phyloP scores from a whole-genome alignment of 1,140 invertebrate genomes.

The Belonocnema kinseyi region DNA sequence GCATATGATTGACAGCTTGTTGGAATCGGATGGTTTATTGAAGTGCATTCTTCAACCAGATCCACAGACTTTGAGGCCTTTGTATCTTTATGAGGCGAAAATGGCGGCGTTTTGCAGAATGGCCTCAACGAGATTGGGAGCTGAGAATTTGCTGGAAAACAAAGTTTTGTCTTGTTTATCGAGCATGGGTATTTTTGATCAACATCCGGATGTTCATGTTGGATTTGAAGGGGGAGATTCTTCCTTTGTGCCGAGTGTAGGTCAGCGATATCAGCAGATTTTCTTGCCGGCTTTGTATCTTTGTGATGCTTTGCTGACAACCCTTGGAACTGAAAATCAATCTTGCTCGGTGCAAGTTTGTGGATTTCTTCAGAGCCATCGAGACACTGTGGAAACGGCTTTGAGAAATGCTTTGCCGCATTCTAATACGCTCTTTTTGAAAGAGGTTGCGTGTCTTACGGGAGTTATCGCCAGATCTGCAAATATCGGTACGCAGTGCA shows the following conservation, averaged over 20 bases:
- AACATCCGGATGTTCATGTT: constrained; percentile 83
- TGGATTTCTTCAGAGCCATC: constrained; percentile 87
- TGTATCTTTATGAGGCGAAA: constrained; percentile 93
- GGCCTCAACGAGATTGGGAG: constrained; percentile 83
- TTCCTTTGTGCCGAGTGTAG: constrained; percentile 79
- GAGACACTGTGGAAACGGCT: constrained; percentile 87
- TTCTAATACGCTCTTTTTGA: constrained; percentile 76
- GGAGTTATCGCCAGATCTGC: constrained; percentile 87
- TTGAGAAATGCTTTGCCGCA: constrained; percentile 82
- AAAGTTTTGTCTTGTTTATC: constrained; percentile 85
- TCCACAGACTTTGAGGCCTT: constrained; percentile 82
- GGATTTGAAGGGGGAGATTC: constrained; percentile 67
- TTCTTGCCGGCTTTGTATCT: constrained; percentile 86
- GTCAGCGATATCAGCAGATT: constrained; percentile 86
- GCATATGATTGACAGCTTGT: constrained; percentile 87
- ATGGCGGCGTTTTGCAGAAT: constrained; percentile 88
- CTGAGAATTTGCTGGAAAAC: constrained; percentile 85
- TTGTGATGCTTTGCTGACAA: constrained; percentile 88
- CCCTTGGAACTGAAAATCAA: constrained; percentile 88
- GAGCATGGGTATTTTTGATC: constrained; percentile 85
- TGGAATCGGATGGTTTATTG: constrained; percentile 85
- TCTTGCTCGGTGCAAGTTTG: constrained; percentile 87
- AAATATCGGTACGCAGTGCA: constrained; percentile 75
- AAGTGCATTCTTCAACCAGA: constrained; percentile 82
- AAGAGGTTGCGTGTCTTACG: constrained; percentile 85